These are phyloP conservation scores for Doryteuthis pealeii DNA, from an alignment of 1,140 invertebrate species.

Conservation along the genomic window DNA sequence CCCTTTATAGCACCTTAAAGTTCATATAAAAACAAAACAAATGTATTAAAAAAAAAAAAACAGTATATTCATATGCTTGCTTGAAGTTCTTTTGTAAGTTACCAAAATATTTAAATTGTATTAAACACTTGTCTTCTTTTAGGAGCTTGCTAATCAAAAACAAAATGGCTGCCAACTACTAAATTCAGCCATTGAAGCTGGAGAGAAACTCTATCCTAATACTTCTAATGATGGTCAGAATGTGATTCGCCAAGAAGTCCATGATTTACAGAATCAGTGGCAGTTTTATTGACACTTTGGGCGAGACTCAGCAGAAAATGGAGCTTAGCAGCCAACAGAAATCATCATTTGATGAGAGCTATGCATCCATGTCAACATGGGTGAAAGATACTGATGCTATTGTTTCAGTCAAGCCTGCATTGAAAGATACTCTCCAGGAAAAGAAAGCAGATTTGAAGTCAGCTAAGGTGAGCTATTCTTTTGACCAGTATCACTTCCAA, in stretches of 20 bases:
- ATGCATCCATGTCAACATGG: conserved; percentile 88
- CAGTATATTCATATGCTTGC: no score
- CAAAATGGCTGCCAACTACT: conserved; percentile 76
- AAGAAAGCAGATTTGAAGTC: conserved; percentile 87
- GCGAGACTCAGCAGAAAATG: conserved; percentile 81
- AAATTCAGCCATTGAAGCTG: conserved; percentile 79
- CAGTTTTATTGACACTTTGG: conserved; percentile 81
- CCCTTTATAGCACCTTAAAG: no score
- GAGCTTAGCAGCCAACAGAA: conserved; percentile 68
- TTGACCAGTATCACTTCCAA: no score
- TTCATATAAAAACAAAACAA: no score
- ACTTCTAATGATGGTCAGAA: conserved; percentile 86
- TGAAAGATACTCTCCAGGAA: conserved; percentile 87
- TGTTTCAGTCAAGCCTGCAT: conserved; percentile 85
- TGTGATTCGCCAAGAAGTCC: conserved; percentile 76
- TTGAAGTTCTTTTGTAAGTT: no score
- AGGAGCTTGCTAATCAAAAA: conserved; percentile 29
- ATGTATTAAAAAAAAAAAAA: no score
- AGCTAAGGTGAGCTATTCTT: neutral
- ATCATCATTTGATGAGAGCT: conserved; percentile 56
- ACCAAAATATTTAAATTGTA: no score
- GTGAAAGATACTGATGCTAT: conserved; percentile 86
- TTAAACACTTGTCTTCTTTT: no score
- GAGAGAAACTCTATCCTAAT: conserved; percentile 82
- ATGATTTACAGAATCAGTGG: conserved; percentile 77